Evolutionary conservation across 1,140 invertebrate genomes (phyloP), one percentile per base, ranked within the genome.

Genomic region (Drosophila trapezifrons): DNA sequence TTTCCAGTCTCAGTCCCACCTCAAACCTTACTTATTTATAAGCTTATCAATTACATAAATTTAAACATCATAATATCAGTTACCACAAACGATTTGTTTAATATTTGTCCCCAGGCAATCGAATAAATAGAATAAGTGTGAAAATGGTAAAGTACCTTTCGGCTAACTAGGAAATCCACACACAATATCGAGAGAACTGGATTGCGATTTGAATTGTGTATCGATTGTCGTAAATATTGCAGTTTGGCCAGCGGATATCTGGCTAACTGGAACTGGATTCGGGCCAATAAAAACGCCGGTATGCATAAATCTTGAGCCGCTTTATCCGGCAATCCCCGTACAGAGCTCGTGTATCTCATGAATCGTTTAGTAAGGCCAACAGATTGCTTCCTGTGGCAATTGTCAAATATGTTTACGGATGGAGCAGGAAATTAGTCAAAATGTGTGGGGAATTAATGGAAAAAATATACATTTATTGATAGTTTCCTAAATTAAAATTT

Each of bases 271-370:
- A 60, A 69, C 54, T 58, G 63, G 72, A 69, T 66, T 37, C 42
- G 43, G 52, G 59, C 80, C 82, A 83, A 79, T 84, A 83, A 83
- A 83, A 82, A 78, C 70, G 63, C 25, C 73, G 37, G 70, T 51
- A 64, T 62, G 65, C 80, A 83, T 83, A 79, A 85, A 85, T 85
- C 73, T 73, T 45, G 20, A 69, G 45, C 67, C 56, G 73, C 29
- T 84, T 84, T 84, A 84, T 66, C 54, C 72, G 65, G 6, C 42
- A 51, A 59, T 59, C 27, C 5, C 25, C 13, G 4, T n/a, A 38
- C 58, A 8, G 22, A 43, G 29, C 13, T 35, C 13, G 22, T 29
- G 59, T 58, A 47, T 52, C 25, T 60, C 37, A 62, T 49, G 40
- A 46, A 70, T 58, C 59, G 62, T 35, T 45, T 56, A 17, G 37